Evolutionary conservation across 2,113 vertebrate genomes (phyloP).

Genomic region (Syrrhaptes paradoxus): DNA sequence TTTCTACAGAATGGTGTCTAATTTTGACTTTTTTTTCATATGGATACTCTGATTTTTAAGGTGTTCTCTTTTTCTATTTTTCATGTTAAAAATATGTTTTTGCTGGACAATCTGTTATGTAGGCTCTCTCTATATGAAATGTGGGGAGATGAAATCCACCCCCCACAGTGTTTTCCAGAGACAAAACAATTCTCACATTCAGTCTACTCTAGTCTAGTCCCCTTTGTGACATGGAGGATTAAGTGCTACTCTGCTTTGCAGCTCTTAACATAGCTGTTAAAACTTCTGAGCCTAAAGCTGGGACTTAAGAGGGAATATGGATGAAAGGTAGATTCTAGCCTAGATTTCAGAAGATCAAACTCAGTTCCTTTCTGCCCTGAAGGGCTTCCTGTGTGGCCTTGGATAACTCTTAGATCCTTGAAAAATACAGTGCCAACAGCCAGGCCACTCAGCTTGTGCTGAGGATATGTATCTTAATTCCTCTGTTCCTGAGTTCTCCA

Average conservation of each 20-base stretch:
- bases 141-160: neutral
- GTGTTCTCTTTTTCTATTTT: neutral
- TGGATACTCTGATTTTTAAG: neutral
- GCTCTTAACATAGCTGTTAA: neutral
- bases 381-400: neutral
- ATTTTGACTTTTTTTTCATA: neutral
- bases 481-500: neutral
- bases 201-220: neutral
- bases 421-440: neutral
- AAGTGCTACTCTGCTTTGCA: neutral
- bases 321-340: neutral
- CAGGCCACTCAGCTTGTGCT: neutral
- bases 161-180: neutral
- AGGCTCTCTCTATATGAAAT: neutral
- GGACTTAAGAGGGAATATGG: neutral
- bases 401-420: neutral
- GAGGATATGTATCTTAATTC: neutral
- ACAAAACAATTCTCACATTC: neutral
- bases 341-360: neutral
- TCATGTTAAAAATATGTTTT: neutral
- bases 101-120: neutral
- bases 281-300: neutral
- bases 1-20: neutral
- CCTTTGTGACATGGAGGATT: neutral
- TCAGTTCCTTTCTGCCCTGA: neutral